These are phyloP conservation scores for Eristalis pertinax DNA, from an alignment of 2,888 invertebrate genomes.

Conservation along the genomic window DNA sequence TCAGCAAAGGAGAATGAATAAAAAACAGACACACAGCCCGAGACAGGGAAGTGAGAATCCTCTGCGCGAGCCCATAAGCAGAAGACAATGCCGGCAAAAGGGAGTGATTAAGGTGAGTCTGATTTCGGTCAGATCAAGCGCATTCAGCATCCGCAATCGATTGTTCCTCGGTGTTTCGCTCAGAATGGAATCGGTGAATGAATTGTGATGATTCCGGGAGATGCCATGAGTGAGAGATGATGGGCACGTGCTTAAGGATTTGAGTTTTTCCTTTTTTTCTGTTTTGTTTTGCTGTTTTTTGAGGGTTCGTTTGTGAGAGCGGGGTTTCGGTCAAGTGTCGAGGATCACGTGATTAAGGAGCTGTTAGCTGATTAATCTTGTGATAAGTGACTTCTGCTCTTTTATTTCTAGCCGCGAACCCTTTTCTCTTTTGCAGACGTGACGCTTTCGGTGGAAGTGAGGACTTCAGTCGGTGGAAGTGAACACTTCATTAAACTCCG, in stretches of 20 bases:
- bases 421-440: neutral
- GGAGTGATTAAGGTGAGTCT: slow-evolving; percentile 70
- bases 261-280: slow-evolving; percentile 51
- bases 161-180: slow-evolving; percentile 32
- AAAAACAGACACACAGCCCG: slow-evolving; percentile 15
- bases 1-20: slow-evolving; percentile 36
- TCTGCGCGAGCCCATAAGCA: neutral
- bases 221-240: slow-evolving; percentile 20
- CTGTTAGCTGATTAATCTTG: slow-evolving; percentile 28
- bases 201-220: slow-evolving; percentile 27
- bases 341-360: slow-evolving; percentile 67
- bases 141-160: slow-evolving; percentile 69
- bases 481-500: too few relatives aligned
- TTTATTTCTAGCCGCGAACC: neutral
- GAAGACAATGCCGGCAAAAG: slow-evolving; percentile 52
- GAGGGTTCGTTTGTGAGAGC: slow-evolving; percentile 25
- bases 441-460: neutral
- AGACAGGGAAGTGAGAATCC: slow-evolving; percentile 7
- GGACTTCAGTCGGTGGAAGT: neutral
- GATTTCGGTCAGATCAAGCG: slow-evolving; percentile 71
- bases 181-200: slow-evolving; percentile 45
- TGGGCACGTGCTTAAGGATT: slow-evolving; percentile 70
- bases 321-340: slow-evolving; percentile 49
- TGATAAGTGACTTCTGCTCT: neutral
- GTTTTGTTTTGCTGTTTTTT: slow-evolving; percentile 1